Evolutionary conservation across 2,888 invertebrate genomes (phyloP), one percentile per base, ranked within the genome.

Genomic region (Parapristionchus giblindavisi): DNA sequence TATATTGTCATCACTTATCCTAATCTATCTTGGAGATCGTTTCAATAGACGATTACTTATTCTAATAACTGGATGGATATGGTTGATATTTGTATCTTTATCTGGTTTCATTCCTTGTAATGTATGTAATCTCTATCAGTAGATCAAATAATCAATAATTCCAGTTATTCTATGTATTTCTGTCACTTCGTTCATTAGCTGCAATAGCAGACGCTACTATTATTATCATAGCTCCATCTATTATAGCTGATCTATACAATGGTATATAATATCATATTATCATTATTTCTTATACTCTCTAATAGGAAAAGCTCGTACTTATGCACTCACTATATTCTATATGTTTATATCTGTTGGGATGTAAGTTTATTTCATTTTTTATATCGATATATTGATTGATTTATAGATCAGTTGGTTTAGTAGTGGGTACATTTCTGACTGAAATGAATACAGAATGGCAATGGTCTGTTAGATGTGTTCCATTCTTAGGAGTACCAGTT

Each of bases 291-390:
- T 48, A 11, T 14, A 14, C 48, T 48, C 14, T 48, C 48, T 27
- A 38, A 5, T n/a, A 63, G 63, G 63, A 17, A 63, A 40, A 38
- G 17, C 63, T 24, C 63, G 63, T 1, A 6, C 40, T 8, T 63
- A 63, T 29, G 63, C 63, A 2, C 63, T 63, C 5, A 63, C 63
- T 6, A 40, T 63, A 2, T 63, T 63, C 40, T 63, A 63, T 27
- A 63, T 63, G 63, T 63, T 63, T 27, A 63, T 63, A 24, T 63
- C 63, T 27, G 40, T 63, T 38, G 63, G 63, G 40, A 63, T 63
- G 63, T 63, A 11, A 63, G 63, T 63, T 3, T 6, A n/a, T 52
- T 52, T n/a, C n/a, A 51, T 17, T 51, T 17, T 51, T 51, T n/a
- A 24, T 54, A 14, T 6, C 56, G 14, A 54, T 54, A 6, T 43